Conservation (phyloP, 1,140 invertebrate genomes). For the Caenorhabditis inopinata region DNA sequence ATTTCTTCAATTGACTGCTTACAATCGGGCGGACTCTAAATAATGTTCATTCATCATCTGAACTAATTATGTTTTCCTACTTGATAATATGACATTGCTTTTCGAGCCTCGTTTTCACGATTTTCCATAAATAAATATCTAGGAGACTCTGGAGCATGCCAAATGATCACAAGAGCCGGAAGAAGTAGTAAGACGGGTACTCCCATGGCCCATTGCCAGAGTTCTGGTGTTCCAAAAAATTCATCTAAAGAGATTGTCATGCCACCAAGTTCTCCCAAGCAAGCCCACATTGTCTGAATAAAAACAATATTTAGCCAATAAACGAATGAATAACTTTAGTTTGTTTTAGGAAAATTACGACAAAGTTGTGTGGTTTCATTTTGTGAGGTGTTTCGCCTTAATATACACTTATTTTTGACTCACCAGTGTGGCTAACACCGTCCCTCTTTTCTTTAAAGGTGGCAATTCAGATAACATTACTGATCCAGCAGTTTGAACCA, state of each 20-base stretch:
- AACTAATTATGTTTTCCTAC: background rate
- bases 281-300: conserved; percentile 43
- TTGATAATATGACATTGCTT: conserved; percentile 28
- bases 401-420: no score
- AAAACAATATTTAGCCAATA: background rate
- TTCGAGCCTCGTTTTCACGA: background rate
- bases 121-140: conserved; percentile 29
- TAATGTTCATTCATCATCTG: background rate
- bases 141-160: conserved; percentile 32
- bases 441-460: conserved; percentile 28
- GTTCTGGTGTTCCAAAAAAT: conserved; percentile 18
- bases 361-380: no score
- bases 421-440: conserved; percentile 34
- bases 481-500: conserved; percentile 30
- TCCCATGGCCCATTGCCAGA: conserved; percentile 35
- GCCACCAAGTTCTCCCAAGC: conserved; percentile 35
- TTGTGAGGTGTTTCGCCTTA: no score
- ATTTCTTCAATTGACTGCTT: conserved; percentile 13
- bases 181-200: conserved; percentile 22
- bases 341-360: no score
- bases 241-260: conserved; percentile 34
- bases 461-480: conserved; percentile 40
- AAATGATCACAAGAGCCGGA: conserved; percentile 8
- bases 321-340: no score
- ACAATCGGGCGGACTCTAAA: background rate